Evolutionary conservation across 2,888 invertebrate species (phyloP), one percentile per base, ranked within the genome.

Genomic region (Molanna angustata): DNA sequence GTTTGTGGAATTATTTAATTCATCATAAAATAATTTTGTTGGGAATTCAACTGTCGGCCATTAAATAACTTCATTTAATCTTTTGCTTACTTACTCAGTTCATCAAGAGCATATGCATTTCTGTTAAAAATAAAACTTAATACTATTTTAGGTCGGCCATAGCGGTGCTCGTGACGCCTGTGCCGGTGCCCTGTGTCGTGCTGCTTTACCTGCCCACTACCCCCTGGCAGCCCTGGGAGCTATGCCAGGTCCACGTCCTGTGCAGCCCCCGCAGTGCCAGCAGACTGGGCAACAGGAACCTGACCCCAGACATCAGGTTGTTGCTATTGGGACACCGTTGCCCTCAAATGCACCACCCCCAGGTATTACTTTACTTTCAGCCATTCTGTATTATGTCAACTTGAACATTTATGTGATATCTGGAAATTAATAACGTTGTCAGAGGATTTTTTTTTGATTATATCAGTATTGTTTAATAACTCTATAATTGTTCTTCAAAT

Each of bases 171-270:
- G 97, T 22, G 96, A 98, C 76, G 94, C 96, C 35, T 94, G 95
- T 67, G 88, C 97, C 39, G 90, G 91, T 40, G 90, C 96, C 2
- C 85, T 98, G 64, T 98, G 98, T 70, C 93, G 95, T 68, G 90
- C 92, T n/a, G 94, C 96, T 0, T 79, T 98, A 61, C 98, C 97
- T 1, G 94, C 94, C 1, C 93, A 94, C 73, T 97, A 97, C 75
- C 91, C 93, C 54, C 81, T 94, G 62, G 91, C 93, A 2, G 90
- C 95, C 37, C 79, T 95, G 58, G 90, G 90, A 60, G 82, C 85
- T 27, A 88, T 93, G 70, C 90, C 89, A 65, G 82, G 90, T 53
- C 94, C 93, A 58, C 96, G 97, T 78, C 88, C 89, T n/a, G 83
- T 86, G 2, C 33, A 32, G 13, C 86, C 86, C n/a, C 80, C 83